Percentiles rank a stretch among this genome's conserved stretches.
These are phyloP conservation scores for Clanis bilineata DNA, from an alignment of 2,888 invertebrate species.

Conservation along the genomic window DNA sequence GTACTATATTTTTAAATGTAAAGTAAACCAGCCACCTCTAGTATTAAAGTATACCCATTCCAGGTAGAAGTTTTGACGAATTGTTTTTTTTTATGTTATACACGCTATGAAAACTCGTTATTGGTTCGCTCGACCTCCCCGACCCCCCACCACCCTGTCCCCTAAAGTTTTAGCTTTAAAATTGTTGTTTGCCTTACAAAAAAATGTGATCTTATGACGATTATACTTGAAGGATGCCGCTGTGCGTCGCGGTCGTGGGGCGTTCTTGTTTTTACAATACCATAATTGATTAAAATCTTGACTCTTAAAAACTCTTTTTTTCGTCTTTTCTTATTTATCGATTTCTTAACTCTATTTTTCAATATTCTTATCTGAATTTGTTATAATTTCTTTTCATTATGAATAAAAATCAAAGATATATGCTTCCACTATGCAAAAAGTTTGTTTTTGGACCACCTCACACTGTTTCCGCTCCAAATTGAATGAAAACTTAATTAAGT, in stretches of 20 bases:
- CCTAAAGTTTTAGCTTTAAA: constrained; percentile 79
- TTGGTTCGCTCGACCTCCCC: constrained; percentile 57
- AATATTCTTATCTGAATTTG: not conserved
- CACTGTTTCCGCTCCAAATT: too few relatives aligned
- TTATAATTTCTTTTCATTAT: too few relatives aligned
- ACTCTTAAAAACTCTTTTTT: not conserved
- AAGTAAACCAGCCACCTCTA: constrained; percentile 46
- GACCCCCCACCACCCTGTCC: constrained; percentile 41
- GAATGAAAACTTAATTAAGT: too few relatives aligned
- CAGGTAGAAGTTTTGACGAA: constrained; percentile 38
- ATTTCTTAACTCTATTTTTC: not conserved
- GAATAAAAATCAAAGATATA: too few relatives aligned
- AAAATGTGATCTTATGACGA: constrained; percentile 81
- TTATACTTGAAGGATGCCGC: constrained; percentile 73
- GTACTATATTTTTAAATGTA: constrained; percentile 33
- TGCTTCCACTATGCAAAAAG: too few relatives aligned
- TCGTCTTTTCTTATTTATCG: not conserved
- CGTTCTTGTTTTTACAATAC: not conserved
- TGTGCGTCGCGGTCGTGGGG: constrained; percentile 51
- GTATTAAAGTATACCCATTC: constrained; percentile 64
- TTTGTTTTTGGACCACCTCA: too few relatives aligned
- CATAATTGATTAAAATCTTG: not conserved
- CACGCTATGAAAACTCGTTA: constrained; percentile 46
- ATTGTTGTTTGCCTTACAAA: constrained; percentile 82
- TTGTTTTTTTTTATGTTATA: constrained; percentile 30